A percentile compares a stretch with the other conserved stretches of the same genome.
Conservation (phyloP, 2,113 vertebrate species). For the Aphelocoma coerulescens region DNA sequence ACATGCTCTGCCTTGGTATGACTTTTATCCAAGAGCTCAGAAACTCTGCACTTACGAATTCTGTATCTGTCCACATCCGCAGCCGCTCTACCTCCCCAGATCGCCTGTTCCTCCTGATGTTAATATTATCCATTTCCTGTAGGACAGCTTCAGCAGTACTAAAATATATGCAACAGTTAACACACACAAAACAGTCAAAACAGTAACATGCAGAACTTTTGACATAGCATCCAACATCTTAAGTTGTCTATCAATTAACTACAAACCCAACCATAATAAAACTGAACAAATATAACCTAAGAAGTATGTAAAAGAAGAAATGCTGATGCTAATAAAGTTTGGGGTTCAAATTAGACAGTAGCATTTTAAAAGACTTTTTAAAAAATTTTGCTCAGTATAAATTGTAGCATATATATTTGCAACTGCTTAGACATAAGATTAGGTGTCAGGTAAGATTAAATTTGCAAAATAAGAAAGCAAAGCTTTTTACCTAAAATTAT, state of each 20-base stretch:
- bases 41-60: conserved; percentile 82
- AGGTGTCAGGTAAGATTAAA: neutral
- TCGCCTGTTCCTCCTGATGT: conserved; percentile 87
- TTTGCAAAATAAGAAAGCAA: neutral
- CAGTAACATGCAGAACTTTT: neutral
- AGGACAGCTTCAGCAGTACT: conserved; percentile 98
- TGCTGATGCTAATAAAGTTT: neutral
- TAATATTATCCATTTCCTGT: conserved; percentile 99
- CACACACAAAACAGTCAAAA: neutral
- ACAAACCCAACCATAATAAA: neutral
- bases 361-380: fast-evolving
- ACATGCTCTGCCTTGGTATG: fast-evolving
- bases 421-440: neutral
- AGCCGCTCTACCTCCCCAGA: conserved; percentile 94
- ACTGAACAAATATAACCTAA: neutral
- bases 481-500: neutral
- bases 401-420: neutral
- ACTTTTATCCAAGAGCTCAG: neutral
- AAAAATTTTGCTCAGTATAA: neutral
- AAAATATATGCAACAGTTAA: neutral
- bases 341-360: neutral
- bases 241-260: neutral
- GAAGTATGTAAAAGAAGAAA: neutral
- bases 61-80: conserved; percentile 98
- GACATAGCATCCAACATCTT: neutral